Evolutionary conservation across 2,797 vertebrate genomes (phyloP), one percentile per base, ranked within the genome.

Genomic region (Poeciliopsis gracilis): DNA sequence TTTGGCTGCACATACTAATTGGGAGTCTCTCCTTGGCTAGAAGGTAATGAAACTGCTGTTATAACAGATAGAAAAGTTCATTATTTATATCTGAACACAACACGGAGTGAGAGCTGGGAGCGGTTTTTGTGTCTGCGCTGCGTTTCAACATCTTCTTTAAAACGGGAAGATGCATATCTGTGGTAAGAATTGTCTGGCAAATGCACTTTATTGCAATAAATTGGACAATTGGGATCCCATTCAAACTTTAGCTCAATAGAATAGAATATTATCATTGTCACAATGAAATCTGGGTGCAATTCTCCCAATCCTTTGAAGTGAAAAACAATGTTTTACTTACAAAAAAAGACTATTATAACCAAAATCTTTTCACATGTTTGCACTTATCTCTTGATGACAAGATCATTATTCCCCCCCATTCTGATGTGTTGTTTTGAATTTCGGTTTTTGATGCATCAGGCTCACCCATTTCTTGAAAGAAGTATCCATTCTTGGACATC

Each of bases 401-500:
- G 18, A 61, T 55, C 43, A 10, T 25, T 25, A 53, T 53, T 25
- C 1, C 1, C 9, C 7, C 49, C 1, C 2, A 28, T 61, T 77
- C 18, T 43, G 77, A 77, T n/a, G 61, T 36, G 53, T 70, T 53
- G 28, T 30, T 55, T 71, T 61, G 43, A 18, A 75, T 51, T 49
- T 79, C 36, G 84, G 59, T 33, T 45, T 16, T 25, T 2, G 77
- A 76, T 25, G 76, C 63, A 78, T 88, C 76, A 82, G 53, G 97
- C 97, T 97, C 96, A 96, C 97, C 97, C 92, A 97, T 97, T 95
- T 98, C 97, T 95, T 98, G 97, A 93, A 97, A 97, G 93, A 97
- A 96, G 95, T 96, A 97, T 91, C 97, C 97, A 95, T 98, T 97
- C 93, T 97, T 97, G 88, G 98, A 97, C 97, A 98, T 98, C 63